Evolutionary conservation across 2,888 invertebrate genomes (phyloP), one percentile per base, ranked within the genome.

Genomic region (Yponomeuta sedellus): DNA sequence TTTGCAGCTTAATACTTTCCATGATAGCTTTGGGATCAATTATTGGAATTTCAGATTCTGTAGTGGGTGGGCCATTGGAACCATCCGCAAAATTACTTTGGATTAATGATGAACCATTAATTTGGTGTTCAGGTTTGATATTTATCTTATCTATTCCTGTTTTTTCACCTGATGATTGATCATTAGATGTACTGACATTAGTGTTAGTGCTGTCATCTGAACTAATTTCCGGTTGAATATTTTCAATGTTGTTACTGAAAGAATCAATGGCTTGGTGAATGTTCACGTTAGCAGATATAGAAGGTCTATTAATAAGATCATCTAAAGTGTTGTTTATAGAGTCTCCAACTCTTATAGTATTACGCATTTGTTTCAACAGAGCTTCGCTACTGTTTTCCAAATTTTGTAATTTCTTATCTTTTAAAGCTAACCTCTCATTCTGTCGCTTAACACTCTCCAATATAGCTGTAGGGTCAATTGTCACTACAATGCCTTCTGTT

Each of bases 401-500:
- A 61, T 69, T 70, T 66, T 78, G 74, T 19, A 82, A 70, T 70
- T 75, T 78, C 69, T 76, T 72, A 56, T 84, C 81, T 70, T 78
- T 82, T 65, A 70, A 72, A 57, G 76, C 74, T 10, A 85, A 67
- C 64, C 75, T 76, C 72, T 78, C 77, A 66, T 75, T 76, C 74
- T 80, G 77, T 66, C 74, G 73, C 63, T 68, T 73, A 40, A 81
- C 75, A 59, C 79, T 83, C 68, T 72, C 75, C 34, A 83, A 72
- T 70, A 83, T 83, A 67, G 72, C 75, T 22, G 74, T 71, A 25
- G 82, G 76, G 62, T 80, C 75, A 11, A 77, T 76, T 19, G 44
- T 6, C 5, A 70, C 62, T 16, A 68, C 56, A 44, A 40, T 52
- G n/a, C 56, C 67, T 63, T 58, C 20, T 58, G 58, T 58, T 4